These are phyloP conservation scores for Eulacestoma nigropectus DNA, from an alignment of 2,113 vertebrate genomes.

Conservation along the genomic window DNA sequence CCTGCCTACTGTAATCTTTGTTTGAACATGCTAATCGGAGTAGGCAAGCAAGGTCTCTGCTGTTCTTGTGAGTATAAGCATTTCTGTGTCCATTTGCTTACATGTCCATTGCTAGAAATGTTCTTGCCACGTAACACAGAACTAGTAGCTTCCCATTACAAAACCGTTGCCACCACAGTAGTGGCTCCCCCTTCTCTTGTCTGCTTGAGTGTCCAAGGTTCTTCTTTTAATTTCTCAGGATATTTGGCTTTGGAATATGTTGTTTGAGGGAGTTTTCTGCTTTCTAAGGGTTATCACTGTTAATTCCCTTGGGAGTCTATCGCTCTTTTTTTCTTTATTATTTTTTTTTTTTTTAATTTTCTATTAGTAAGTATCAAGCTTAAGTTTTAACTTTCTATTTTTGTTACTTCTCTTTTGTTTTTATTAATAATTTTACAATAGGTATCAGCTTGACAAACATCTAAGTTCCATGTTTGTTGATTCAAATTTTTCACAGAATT, in stretches of 20 bases:
- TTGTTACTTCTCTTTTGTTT: not conserved
- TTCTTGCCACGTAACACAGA: not conserved
- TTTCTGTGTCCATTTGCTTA: not conserved
- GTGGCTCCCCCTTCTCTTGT: not conserved
- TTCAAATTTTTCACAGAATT: not conserved
- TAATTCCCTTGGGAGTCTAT: not conserved
- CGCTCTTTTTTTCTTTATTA: not conserved
- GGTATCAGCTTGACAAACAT: not conserved
- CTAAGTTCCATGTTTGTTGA: not conserved
- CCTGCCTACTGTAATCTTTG: slow-evolving; percentile 96
- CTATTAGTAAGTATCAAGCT: not conserved
- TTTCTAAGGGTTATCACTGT: not conserved
- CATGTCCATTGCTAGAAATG: not conserved
- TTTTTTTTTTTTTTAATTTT: not conserved
- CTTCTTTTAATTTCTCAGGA: not conserved
- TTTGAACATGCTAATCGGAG: slow-evolving; percentile 91
- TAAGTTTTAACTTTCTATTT: not conserved
- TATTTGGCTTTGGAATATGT: not conserved
- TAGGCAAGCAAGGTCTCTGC: slow-evolving; percentile 92
- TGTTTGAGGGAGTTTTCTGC: not conserved
- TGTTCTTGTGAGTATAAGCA: slow-evolving; percentile 85
- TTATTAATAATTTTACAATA: not conserved
- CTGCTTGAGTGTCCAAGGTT: not conserved
- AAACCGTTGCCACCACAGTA: not conserved
- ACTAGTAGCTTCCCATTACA: not conserved